Base-by-base conservation (phyloP, 30 jellyfish, hydroid and myxozoan species). In the Aurelia sp. region DNA sequence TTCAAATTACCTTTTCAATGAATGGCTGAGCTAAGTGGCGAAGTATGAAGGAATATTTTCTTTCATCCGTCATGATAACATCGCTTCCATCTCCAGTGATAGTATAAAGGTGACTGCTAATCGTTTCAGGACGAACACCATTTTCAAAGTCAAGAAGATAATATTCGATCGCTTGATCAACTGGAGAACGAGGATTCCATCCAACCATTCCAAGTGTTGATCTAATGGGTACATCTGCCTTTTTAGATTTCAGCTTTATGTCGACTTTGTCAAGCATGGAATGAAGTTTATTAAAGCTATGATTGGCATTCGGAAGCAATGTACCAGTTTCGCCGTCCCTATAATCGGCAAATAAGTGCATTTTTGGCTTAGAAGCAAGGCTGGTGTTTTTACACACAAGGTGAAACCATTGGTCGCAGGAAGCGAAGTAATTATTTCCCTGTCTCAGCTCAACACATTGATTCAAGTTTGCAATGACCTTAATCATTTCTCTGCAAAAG, bases 191-290 rank as follows among this genome's bases (percentile, higher is more conserved):
- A 19, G 86, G 63, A 35, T 80, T 62, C 97, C 97, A 93, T 6
- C 97, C 98, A 9, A 57, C 83, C 97, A 77, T 74, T 4, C 88
- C 66, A 31, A 93, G 77, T 2, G 74, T 82, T 53, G 98, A 50
- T 60, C 67, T 57, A 52, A 92, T 37, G 7, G 91, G 90, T 13
- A 86, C 87, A 57, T 82, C 96, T 41, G 90, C 4, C 5, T 30
- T 18, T 8, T 21, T 12, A 59, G 23, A 18, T 31, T 62, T 62
- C 55, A 76, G 27, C 18, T 72, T 74, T 67, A 1, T 13, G n/a
- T 86, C 90, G 5, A 66, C 83, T 35, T 64, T 70, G 5, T 70
- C 50, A 18, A 50, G 2, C 33, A 57, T 55, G 23, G 23, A 40
- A n/a, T 69, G 41, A 22, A 82, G 86, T 41, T 71, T 9, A 6